Evolutionary conservation across 2,113 vertebrate genomes (phyloP), one percentile per base, ranked within the genome.

Genomic region (Vulpes vulpes): DNA sequence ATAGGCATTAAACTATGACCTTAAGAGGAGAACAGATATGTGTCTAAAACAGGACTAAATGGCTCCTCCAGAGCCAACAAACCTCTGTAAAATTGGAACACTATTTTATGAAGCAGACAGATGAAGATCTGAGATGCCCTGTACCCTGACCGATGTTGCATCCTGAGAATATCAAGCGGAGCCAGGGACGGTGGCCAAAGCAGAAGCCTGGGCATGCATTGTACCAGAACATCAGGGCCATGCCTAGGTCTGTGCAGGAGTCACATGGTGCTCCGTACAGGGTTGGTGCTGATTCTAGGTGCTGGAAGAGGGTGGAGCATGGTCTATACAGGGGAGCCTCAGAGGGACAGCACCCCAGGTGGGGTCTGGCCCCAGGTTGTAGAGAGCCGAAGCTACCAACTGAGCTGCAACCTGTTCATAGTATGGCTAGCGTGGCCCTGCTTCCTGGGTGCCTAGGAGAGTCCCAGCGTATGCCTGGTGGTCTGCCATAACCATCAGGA

Each of bases 331-430:
- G 16, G 71, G 35, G 43, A 79, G 23, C 23, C 51, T 19, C 5
- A 27, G 51, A 65, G n/a, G 19, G 35, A 49, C 6, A 14, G 20
- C 53, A 6, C 3, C 0, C 25, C 60, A 55, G 59, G 65, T 16
- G 11, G 64, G 57, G 7, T 38, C 11, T 32, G 49, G 73, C 16
- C 10, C 73, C 62, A 11, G 30, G 12, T 0, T 32, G 43, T 27
- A 16, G 11, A 91, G 69, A 59, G 27, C n/a, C 8, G 27, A 35
- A 1, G 11, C 74, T 32, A n/a, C 49, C 65, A 3, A 5, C 64
- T 19, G 23, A 15, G 0, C 14, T 11, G n/a, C 17, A 14, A 0
- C 8, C 17, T 85, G 25, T 15, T 57, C 5, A 2, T 23, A 25
- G 22, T 5, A 4, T 43, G 11, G n/a, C 10, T 7, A 25, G 49